phyloP scores from a whole-genome alignment of 2,797 vertebrate genomes.

The Typhlichthys eigenmanni region DNA sequence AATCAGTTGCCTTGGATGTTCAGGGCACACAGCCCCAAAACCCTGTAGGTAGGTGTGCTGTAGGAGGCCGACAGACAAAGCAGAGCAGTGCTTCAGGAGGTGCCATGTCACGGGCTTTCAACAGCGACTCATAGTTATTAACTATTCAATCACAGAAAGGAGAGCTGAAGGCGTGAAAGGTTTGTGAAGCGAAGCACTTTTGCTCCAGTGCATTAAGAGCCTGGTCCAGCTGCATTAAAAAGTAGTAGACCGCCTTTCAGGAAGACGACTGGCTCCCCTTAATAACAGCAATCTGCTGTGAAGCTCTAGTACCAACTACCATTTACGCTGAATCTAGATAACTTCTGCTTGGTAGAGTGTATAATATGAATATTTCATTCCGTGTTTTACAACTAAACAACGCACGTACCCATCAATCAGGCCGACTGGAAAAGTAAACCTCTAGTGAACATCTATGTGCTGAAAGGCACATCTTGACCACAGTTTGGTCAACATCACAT shows the following conservation, averaged over 20 bases:
- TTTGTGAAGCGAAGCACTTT: constrained; percentile 82
- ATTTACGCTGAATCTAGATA: constrained; percentile 81
- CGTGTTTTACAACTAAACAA: constrained; percentile 80
- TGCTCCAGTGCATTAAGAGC: constrained; percentile 84
- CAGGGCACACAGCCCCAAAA: constrained; percentile 56
- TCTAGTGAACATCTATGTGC: constrained; percentile 71
- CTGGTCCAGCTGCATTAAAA: constrained; percentile 74
- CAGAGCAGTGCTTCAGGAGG: constrained; percentile 63
- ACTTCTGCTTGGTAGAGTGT: constrained; percentile 80
- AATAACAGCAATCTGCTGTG: constrained; percentile 85
- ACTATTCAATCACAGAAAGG: constrained; percentile 84
- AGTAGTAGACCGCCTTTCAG: constrained; percentile 82
- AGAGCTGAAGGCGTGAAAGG: constrained; percentile 82
- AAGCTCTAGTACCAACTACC: constrained; percentile 84
- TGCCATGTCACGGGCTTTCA: constrained; percentile 70
- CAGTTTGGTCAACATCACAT: constrained; percentile 35
- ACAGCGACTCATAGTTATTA: constrained; percentile 81
- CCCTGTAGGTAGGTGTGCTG: constrained; percentile 57
- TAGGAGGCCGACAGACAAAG: constrained; percentile 62
- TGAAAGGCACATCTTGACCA: constrained; percentile 57
- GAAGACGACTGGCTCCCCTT: constrained; percentile 77
- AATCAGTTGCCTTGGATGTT: constrained; percentile 39
- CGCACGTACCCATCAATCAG: constrained; percentile 64
- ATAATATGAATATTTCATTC: constrained; percentile 84
- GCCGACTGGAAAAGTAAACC: constrained; percentile 72